Evolutionary conservation across 1,140 invertebrate genomes (phyloP).

Genomic region (Lepidurus packardi): DNA sequence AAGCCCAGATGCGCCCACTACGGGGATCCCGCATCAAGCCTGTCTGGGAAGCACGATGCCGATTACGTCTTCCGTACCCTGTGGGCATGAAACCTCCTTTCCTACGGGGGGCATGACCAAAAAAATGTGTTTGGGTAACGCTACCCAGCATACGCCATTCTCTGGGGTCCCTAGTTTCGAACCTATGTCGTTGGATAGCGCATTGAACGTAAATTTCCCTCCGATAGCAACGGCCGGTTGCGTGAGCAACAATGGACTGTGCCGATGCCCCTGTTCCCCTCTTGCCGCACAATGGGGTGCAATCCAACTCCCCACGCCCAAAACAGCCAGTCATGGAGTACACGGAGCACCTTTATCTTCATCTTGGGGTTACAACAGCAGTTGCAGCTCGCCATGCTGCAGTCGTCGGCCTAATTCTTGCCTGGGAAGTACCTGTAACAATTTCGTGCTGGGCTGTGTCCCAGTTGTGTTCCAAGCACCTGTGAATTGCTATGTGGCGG

Average conservation of each 20-base stretch:
- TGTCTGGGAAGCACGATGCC: neutral
- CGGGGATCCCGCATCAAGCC: neutral
- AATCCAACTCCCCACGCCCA: neutral
- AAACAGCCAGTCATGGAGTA: neutral
- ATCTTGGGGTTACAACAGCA: neutral
- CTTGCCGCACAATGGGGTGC: neutral
- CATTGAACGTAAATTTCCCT: neutral
- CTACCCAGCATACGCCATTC: neutral
- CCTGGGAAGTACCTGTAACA: neutral
- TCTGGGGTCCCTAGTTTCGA: neutral
- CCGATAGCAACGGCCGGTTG: neutral
- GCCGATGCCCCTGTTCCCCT: neutral
- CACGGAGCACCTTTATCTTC: neutral
- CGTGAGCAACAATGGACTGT: neutral
- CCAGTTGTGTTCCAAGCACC: neutral
- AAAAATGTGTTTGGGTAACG: neutral
- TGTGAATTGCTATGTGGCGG: neutral
- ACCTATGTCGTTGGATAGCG: neutral
- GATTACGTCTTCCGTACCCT: neutral
- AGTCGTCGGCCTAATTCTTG: constrained; percentile 12
- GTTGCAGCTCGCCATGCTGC: neutral
- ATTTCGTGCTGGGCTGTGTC: neutral
- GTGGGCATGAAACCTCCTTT: neutral
- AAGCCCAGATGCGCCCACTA: neutral
- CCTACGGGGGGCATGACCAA: neutral